Evolutionary conservation across 2,888 invertebrate species (phyloP).

Genomic region (Mechanitis mazaeus): DNA sequence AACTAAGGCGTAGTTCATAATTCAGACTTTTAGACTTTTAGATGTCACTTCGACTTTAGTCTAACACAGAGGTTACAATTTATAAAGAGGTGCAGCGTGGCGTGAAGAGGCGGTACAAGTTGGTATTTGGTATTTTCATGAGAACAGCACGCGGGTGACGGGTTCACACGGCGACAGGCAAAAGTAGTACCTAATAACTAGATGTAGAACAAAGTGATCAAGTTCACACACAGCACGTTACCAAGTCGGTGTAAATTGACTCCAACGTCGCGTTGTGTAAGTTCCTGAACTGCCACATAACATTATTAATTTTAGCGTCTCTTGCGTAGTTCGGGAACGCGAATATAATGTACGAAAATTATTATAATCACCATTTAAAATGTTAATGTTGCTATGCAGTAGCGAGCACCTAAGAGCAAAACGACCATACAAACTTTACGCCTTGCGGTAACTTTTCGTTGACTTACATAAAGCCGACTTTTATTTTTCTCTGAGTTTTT

Average conservation of each 20-base stretch:
- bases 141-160: too few species aligned
- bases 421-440: slow-evolving; percentile 8
- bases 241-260: not conserved
- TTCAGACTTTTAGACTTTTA: too few species aligned
- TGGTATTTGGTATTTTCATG: too few species aligned
- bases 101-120: too few species aligned
- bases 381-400: slow-evolving; percentile 13
- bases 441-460: slow-evolving; percentile 7
- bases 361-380: slow-evolving; percentile 16
- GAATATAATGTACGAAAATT: slow-evolving; percentile 15
- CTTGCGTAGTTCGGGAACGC: slow-evolving; percentile 1
- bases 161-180: too few species aligned
- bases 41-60: too few species aligned
- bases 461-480: not conserved
- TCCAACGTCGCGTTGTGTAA: not conserved
- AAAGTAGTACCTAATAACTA: too few species aligned
- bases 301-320: slow-evolving; percentile 8
- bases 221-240: not conserved
- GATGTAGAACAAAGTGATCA: too few species aligned
- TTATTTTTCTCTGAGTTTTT: not conserved
- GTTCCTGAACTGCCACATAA: slow-evolving; percentile 8
- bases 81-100: too few species aligned
- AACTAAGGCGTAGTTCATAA: too few species aligned
- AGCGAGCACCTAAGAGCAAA: slow-evolving; percentile 9
- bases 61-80: too few species aligned